Base-by-base conservation (phyloP, 2,113 vertebrate genomes). In the Xyliphius kryptos region DNA sequence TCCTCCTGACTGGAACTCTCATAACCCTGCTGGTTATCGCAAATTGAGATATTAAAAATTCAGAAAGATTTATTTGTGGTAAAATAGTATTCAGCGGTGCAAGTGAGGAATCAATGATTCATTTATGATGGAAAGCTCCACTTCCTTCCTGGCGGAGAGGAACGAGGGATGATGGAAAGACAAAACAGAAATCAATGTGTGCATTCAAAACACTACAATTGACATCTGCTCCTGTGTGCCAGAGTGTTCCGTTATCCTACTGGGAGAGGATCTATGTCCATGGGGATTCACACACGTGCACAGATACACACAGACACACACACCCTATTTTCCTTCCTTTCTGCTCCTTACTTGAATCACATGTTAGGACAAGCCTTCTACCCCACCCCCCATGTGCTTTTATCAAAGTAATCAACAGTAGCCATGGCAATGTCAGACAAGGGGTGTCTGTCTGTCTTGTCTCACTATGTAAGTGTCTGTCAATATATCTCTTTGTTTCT, bases 401-500 rank as follows among this genome's bases (percentile, higher is more conserved):
- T 72, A 70, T 68, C 66, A 66, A 22, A 61, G 61, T 67, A 66
- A 72, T 61, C 65, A 60, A 61, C 60, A 74, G 76, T 69, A 72
- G 68, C 76, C 76, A 70, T 57, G 72, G 65, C 4, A 2, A 68
- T 15, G 20, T 15, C 44, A 57, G 9, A 56, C 36, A 14, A n/a
- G 12, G 14, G 58, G 26, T 21, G 14, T 61, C 51, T 61, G 17
- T 49, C 17, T 54, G 26, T n/a, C n/a, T n/a, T n/a, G n/a, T n/a
- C n/a, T n/a, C n/a, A n/a, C n/a, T n/a, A n/a, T n/a, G n/a, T n/a
- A n/a, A n/a, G n/a, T n/a, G n/a, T n/a, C n/a, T n/a, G n/a, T n/a
- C n/a, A n/a, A n/a, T n/a, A n/a, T n/a, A n/a, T n/a, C n/a, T n/a
- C n/a, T n/a, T n/a, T n/a, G n/a, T n/a, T n/a, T n/a, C n/a, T n/a